Evolutionary conservation across 1,140 invertebrate genomes (phyloP), one percentile per base, ranked within the genome.

Genomic region (Panulirus ornatus): DNA sequence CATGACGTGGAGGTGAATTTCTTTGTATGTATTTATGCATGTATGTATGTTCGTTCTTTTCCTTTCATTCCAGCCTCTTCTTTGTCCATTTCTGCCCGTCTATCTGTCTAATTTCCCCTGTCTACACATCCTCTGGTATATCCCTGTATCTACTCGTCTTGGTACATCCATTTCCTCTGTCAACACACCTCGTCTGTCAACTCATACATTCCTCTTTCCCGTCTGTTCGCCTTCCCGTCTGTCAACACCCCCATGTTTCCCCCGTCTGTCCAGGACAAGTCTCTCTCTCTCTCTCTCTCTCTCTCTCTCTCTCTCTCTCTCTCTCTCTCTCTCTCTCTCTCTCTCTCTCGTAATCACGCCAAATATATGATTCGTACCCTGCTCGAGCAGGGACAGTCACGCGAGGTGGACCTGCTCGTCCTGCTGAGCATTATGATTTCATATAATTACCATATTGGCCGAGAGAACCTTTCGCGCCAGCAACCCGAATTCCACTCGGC

Each of bases 261-360:
- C 22, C 22, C 51, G 11, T 22, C 22, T 22, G 11, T 22, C 22
- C 51, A 11, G 11, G 11, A 11, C 22, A 11, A 11, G 11, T 58
- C 51, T 58, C 51, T 58, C 51, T 58, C 51, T 58, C 51, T 58
- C 51, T 58, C 51, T 58, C 51, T 58, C 51, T 58, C 51, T 58
- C 51, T 58, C 51, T 58, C 51, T 58, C 51, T 58, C 51, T 58
- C 51, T 58, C 51, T 58, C 51, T 58, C 51, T 58, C 51, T 58
- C 51, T 58, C 51, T 58, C 51, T 58, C 51, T 58, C 51, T 22
- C 51, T 22, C 51, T 58, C 51, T 11, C 51, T 58, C 51, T 22
- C 51, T 11, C 51, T 22, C 22, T 58, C 11, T n/a, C n/a, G n/a
- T n/a, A n/a, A n/a, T n/a, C n/a, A n/a, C n/a, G n/a, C n/a, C n/a